Evolutionary conservation across 2,888 invertebrate species (phyloP).

Genomic region (Melieria omissa): DNA sequence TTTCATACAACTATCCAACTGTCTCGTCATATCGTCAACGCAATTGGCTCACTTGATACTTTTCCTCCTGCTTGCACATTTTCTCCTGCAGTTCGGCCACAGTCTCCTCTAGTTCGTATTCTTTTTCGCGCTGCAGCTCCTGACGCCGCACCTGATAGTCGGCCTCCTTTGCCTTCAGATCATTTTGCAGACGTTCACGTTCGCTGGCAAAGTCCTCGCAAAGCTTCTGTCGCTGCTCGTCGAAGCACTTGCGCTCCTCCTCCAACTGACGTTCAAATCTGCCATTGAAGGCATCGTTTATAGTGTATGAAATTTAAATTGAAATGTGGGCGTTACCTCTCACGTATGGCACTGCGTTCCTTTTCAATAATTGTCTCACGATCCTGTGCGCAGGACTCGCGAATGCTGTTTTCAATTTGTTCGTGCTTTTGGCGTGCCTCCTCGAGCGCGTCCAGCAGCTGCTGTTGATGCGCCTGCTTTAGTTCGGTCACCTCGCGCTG

Average conservation of each 20-base stretch:
- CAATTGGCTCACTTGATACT: slow-evolving; percentile 57
- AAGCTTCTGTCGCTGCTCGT: slow-evolving; percentile 69
- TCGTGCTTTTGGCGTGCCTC: slow-evolving; percentile 74
- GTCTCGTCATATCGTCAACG: not conserved
- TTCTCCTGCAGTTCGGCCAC: slow-evolving; percentile 69
- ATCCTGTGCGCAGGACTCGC: slow-evolving; percentile 73
- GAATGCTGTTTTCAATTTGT: slow-evolving; percentile 71
- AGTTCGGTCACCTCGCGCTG: slow-evolving; percentile 72
- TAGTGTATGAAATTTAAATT: not conserved
- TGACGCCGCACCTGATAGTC: slow-evolving; percentile 64
- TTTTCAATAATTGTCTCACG: slow-evolving; percentile 73
- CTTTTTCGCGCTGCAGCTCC: slow-evolving; percentile 66
- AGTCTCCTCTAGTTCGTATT: slow-evolving; percentile 67
- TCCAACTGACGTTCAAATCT: slow-evolving; percentile 71
- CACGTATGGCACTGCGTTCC: slow-evolving; percentile 72
- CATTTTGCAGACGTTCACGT: slow-evolving; percentile 65
- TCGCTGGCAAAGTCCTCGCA: slow-evolving; percentile 68
- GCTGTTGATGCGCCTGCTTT: slow-evolving; percentile 71
- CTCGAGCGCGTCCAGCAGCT: slow-evolving; percentile 76
- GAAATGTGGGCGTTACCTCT: slow-evolving; percentile 63
- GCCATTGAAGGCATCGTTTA: not conserved
- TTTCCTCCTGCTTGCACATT: slow-evolving; percentile 67
- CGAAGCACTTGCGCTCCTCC: slow-evolving; percentile 70
- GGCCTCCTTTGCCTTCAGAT: slow-evolving; percentile 68
- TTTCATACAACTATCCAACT: not conserved